Evolutionary conservation across 2,113 vertebrate genomes (phyloP), one percentile per base, ranked within the genome.

Genomic region (Mormyrus iriodes): DNA sequence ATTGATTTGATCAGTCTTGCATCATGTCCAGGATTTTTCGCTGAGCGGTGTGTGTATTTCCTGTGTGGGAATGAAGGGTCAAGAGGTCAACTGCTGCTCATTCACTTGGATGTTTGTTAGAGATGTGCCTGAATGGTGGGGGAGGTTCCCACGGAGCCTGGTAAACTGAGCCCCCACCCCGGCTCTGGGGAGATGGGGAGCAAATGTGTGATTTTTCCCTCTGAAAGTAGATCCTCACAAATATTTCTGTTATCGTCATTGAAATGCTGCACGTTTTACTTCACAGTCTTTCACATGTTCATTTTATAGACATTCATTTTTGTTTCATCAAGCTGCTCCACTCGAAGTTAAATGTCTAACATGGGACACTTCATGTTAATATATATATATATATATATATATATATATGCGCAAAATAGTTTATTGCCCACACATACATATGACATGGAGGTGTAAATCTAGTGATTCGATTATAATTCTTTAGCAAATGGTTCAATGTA

Each of bases 41-140:
- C 48, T 88, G 42, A 89, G 85, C 31, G 35, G 79, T 35, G 53
- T 86, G 49, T 90, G 88, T 49, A 24, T 79, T 58, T 69, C 86
- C 85, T 91, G 88, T 39, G 35, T 88, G 48, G 49, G 89, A 52
- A 65, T 88, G 49, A 10, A 51, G 52, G 73, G 88, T 90, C 5
- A 90, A 88, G 89, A 88, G 90, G 69, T 87, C 79, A 84, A 13
- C 42, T 27, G 44, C 46, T 87, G 48, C 5, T 39, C 84, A 86
- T 88, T 91, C 83, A 52, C 79, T 51, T 8, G 55, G 44, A 24
- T 79, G 55, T 88, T 53, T 83, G 44, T 88, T 85, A 21, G 76
- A 31, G 44, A 24, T 21, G n/a, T 61, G 31, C n/a, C 53, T 89
- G 35, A 35, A 44, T 44, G 76, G 88, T 31, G 31, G 88, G 21